Conservation (phyloP, 2,888 invertebrate species). For the Limnephilus auricula region DNA sequence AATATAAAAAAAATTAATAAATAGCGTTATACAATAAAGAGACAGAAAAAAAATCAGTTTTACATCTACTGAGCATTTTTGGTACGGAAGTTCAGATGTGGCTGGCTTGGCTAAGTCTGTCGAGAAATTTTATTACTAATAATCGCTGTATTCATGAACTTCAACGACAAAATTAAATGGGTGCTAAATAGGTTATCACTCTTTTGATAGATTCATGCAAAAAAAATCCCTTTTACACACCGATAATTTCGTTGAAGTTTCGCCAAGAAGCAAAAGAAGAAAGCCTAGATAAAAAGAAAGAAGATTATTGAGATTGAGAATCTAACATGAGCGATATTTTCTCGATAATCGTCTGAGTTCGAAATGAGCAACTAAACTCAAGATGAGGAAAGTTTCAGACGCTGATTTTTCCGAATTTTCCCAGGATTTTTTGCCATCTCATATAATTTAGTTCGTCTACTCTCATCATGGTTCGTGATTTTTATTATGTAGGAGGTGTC, state of each 20-base stretch:
- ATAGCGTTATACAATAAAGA: no score
- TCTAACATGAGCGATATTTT: slow-evolving; percentile 44
- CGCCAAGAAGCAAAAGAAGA: not conserved
- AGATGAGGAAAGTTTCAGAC: slow-evolving; percentile 48
- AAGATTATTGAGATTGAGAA: slow-evolving; percentile 31
- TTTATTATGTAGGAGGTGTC: not conserved
- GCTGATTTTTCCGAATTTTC: slow-evolving; percentile 1
- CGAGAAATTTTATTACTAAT: not conserved
- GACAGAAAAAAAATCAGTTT: no score
- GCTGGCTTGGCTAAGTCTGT: not conserved
- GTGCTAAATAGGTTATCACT: not conserved
- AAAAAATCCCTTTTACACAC: not conserved
- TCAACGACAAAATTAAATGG: not conserved
- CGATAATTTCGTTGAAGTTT: not conserved
- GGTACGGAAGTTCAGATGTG: not conserved
- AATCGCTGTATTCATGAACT: not conserved
- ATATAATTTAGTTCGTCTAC: not conserved
- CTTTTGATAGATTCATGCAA: not conserved
- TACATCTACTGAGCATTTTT: not conserved
- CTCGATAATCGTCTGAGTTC: slow-evolving; percentile 44
- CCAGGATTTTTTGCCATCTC: not conserved
- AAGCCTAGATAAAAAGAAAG: not conserved
- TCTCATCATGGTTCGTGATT: not conserved
- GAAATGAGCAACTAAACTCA: slow-evolving; percentile 40
- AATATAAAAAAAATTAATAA: no score